phyloP scores from a whole-genome alignment of 2,113 vertebrate species.

The Pelmatolapia mariae region DNA sequence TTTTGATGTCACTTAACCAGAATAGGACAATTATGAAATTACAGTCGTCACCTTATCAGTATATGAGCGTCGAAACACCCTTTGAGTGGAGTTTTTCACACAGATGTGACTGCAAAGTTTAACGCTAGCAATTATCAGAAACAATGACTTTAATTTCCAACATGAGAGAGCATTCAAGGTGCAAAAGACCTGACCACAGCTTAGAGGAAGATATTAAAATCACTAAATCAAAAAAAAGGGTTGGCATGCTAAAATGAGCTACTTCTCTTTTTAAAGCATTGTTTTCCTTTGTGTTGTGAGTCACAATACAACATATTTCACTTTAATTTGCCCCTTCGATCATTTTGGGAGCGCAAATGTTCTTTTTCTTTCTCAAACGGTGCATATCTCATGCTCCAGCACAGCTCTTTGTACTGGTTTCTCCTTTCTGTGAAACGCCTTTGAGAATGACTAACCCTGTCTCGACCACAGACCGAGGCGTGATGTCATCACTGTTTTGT shows the following conservation, averaged over 20 bases:
- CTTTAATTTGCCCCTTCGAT: not conserved
- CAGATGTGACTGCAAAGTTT: not conserved
- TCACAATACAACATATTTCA: not conserved
- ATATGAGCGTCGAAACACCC: not conserved
- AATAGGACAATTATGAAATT: not conserved
- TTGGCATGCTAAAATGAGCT: not conserved
- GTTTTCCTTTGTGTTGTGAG: not conserved
- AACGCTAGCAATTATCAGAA: not conserved
- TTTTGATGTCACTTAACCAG: not conserved
- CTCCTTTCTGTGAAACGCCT: not conserved
- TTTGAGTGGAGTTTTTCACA: not conserved
- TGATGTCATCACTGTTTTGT: conserved; percentile 16
- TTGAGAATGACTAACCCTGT: conserved; percentile 35
- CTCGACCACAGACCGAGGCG: not conserved
- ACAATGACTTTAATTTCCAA: not conserved
- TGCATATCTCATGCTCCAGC: conserved; percentile 5
- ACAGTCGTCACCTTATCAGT: not conserved
- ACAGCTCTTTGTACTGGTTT: conserved; percentile 1
- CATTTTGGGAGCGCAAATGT: not conserved
- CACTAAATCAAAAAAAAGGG: not conserved
- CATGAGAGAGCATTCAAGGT: not conserved
- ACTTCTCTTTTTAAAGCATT: not conserved
- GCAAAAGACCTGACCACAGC: not conserved
- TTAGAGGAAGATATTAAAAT: not conserved
- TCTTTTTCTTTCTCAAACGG: not conserved